Percentiles rank a stretch among this genome's conserved stretches.
Conservation (phyloP, 2,888 invertebrate species). For the Anoplius nigerrimus region DNA sequence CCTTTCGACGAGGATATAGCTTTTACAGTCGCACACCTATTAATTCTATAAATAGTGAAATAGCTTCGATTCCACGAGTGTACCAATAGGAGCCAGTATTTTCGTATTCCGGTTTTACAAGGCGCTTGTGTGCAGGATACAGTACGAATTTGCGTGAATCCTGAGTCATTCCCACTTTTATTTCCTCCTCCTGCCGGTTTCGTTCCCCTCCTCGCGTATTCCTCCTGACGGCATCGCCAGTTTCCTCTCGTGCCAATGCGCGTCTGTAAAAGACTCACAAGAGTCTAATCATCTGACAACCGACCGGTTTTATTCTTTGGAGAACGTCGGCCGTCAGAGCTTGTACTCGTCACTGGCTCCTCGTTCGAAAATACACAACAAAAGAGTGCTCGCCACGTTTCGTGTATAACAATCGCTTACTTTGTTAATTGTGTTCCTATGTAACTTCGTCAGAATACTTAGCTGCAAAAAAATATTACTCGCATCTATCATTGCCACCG, state of each 20-base stretch:
- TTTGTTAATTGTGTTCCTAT: neutral
- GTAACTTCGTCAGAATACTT: neutral
- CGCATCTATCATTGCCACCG: neutral
- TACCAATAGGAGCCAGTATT: no score
- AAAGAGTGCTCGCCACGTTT: neutral
- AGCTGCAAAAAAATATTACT: neutral
- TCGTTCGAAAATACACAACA: neutral
- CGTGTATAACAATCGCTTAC: neutral
- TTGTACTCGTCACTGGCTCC: neutral
- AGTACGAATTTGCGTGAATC: no score
- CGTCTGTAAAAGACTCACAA: conserved; percentile 18
- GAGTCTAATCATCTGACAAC: conserved; percentile 18
- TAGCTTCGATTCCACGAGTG: no score
- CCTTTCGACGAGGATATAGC: no score
- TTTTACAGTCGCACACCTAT: no score
- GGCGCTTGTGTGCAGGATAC: no score
- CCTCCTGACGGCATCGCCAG: neutral
- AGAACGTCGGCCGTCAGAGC: neutral
- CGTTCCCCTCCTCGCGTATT: neutral
- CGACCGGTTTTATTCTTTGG: conserved; percentile 45
- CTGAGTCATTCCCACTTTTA: no score
- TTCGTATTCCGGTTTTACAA: no score
- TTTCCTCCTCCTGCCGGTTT: neutral
- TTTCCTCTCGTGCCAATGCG: neutral
- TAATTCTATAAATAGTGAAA: no score